Evolutionary conservation across 2,888 invertebrate genomes (phyloP), one percentile per base, ranked within the genome.

Genomic region (Chironomus riparius): DNA sequence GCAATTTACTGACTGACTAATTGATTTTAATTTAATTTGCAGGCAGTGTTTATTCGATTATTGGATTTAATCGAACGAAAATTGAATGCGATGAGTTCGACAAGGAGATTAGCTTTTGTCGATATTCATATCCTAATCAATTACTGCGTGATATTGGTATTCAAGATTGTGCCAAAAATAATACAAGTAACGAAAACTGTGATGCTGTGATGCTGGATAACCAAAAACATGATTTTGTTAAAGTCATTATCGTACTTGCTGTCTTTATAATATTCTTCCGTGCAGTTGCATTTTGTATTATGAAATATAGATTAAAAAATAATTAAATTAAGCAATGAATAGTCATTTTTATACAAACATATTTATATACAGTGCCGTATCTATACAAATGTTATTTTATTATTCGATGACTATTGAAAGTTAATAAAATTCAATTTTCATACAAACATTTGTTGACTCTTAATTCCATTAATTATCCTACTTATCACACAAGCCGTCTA

Each of bases 111-210:
- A 73, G 22, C 7, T 61, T 18, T 81, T 95, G 95, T 80, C 91
- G 92, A 81, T 91, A 89, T 80, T 84, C 87, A 12, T 85, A 87
- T 75, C 93, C 94, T 0, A 84, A 85, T 72, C 88, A 89, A 79
- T 90, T 97, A 78, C 85, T 97, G n/a, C 86, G 88, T 78, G 88
- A 91, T 77, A 85, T 92, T 79, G 93, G 91, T 81, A 89, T 93
- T 88, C 82, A 85, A 0, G 82, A 88, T 69, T 90, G 91, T 13
- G 86, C 74, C 65, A 74, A 68, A 48, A 68, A 74, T 15, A 48
- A 22, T 48, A 74, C 65, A 48, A 65, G 3, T 6, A 15, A 15
- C 18, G 7, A 65, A 24, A 74, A 22, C 24, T 74, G 74, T 74
- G 74, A 65, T 74, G 47, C 10, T 12, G 24, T 12, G 0, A 72